A percentile compares a stretch with the other conserved stretches of the same genome.
phyloP scores from a whole-genome alignment of 2,888 invertebrate species.

The Eilema depressum region DNA sequence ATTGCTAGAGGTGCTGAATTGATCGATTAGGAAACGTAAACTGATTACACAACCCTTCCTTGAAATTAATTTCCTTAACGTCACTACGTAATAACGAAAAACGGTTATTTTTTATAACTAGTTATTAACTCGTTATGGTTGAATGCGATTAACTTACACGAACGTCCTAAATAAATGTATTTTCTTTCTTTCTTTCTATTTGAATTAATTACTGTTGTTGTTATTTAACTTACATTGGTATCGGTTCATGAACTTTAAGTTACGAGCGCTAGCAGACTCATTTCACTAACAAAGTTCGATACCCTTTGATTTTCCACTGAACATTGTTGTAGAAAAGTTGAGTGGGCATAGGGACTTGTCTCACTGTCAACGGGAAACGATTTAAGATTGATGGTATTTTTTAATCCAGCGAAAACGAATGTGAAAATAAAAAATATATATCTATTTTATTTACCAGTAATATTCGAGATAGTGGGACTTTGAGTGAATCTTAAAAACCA shows the following conservation, averaged over 20 bases:
- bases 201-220: not conserved
- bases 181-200: too few species aligned
- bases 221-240: slow-evolving; percentile 10
- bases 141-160: not conserved
- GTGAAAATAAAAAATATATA: too few species aligned
- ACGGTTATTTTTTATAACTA: not conserved
- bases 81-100: not conserved
- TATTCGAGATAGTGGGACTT: too few species aligned
- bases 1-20: slow-evolving; percentile 50
- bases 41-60: slow-evolving; percentile 56
- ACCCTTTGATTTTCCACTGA: slow-evolving; percentile 2
- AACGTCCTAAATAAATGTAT: too few species aligned
- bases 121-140: not conserved
- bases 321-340: slow-evolving; percentile 11
- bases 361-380: not conserved
- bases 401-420: too few species aligned
- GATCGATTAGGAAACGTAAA: slow-evolving; percentile 54
- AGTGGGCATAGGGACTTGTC: not conserved
- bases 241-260: slow-evolving; percentile 10
- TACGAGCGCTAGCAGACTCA: not conserved
- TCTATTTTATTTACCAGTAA: too few species aligned
- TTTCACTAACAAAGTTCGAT: slow-evolving; percentile 7
- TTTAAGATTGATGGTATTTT: too few species aligned
- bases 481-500: too few species aligned
- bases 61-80: slow-evolving; percentile 20